These are phyloP conservation scores for Grammomys surdaster DNA, from an alignment of 2,113 vertebrate species.

Conservation along the genomic window DNA sequence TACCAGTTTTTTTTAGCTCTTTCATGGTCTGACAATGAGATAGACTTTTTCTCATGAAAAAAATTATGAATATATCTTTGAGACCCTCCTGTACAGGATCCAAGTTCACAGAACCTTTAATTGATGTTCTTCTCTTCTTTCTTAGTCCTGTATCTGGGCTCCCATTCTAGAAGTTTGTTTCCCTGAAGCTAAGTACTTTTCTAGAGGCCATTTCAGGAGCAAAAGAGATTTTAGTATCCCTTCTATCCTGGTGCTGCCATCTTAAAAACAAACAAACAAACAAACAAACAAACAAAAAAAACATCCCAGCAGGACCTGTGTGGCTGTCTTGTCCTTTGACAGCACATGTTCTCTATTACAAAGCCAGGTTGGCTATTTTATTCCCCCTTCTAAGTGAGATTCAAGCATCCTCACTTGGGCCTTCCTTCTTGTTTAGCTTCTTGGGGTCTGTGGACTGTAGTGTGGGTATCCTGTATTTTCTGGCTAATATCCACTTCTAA, in stretches of 20 bases:
- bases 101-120: not conserved
- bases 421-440: no score
- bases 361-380: not conserved
- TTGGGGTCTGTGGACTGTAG: no score
- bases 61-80: not conserved
- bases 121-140: not conserved
- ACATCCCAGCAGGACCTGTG: not conserved
- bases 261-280: not conserved
- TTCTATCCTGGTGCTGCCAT: not conserved
- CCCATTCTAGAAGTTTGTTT: constrained; percentile 9
- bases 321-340: not conserved
- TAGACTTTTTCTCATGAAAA: not conserved
- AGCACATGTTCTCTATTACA: not conserved
- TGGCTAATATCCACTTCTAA: no score
- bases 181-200: not conserved
- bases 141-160: not conserved
- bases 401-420: no score
- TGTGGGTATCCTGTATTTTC: no score
- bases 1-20: not conserved
- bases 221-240: not conserved
- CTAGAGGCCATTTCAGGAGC: not conserved
- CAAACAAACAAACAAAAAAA: not conserved
- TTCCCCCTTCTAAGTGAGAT: no score
- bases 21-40: not conserved
- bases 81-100: not conserved